These are phyloP conservation scores for Bombyx huttoni DNA, from an alignment of 2,888 invertebrate species.

Conservation along the genomic window DNA sequence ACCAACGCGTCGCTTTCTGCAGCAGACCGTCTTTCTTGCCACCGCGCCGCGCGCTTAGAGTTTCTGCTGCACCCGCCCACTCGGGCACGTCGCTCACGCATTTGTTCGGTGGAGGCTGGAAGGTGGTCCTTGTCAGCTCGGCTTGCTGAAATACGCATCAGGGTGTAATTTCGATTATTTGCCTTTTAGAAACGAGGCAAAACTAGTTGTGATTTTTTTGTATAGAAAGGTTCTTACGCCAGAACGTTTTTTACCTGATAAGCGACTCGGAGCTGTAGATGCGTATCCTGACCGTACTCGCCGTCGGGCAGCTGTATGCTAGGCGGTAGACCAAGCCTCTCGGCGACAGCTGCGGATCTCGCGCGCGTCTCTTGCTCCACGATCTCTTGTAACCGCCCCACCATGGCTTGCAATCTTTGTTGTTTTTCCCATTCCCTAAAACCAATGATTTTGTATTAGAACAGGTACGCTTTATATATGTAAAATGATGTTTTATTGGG, in stretches of 20 bases:
- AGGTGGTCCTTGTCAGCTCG: slow-evolving; percentile 77
- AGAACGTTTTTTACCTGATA: slow-evolving; percentile 62
- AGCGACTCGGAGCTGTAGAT: slow-evolving; percentile 74
- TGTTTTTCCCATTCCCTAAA: slow-evolving; percentile 79
- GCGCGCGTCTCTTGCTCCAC: slow-evolving; percentile 68
- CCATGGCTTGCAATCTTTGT: slow-evolving; percentile 69
- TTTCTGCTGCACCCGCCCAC: slow-evolving; percentile 48
- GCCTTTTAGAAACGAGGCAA: background rate
- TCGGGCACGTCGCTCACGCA: slow-evolving; percentile 78
- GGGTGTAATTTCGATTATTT: no score
- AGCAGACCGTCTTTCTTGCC: slow-evolving; percentile 66
- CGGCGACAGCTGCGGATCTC: slow-evolving; percentile 63
- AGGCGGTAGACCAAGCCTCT: slow-evolving; percentile 72
- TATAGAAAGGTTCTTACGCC: background rate
- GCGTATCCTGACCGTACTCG: slow-evolving; percentile 75
- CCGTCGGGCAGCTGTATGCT: slow-evolving; percentile 77
- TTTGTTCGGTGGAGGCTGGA: slow-evolving; percentile 78
- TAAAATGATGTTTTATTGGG: no score
- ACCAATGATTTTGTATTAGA: slow-evolving; percentile 10
- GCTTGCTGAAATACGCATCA: slow-evolving; percentile 65
- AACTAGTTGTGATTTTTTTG: background rate
- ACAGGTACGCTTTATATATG: no score
- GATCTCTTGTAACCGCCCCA: slow-evolving; percentile 66
- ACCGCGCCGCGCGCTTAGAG: slow-evolving; percentile 12
- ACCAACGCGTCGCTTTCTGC: slow-evolving; percentile 68